Percentiles rank a stretch among this genome's conserved stretches.
Conservation (phyloP, 1,140 invertebrate species). For the Eumaeus atala region DNA sequence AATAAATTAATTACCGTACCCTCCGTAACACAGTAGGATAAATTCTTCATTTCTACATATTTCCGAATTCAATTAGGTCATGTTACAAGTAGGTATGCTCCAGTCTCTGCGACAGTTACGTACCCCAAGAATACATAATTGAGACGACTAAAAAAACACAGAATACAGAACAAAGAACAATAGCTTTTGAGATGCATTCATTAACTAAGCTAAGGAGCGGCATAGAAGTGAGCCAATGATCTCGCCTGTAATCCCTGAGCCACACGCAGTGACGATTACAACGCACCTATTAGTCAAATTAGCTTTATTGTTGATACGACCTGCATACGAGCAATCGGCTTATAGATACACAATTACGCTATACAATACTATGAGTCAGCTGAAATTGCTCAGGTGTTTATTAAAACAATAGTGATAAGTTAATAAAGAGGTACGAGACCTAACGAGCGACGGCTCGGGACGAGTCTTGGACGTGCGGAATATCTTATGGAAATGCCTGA, state of each 20-base stretch:
- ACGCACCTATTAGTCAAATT: slow-evolving; percentile 73
- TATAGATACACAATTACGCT: slow-evolving; percentile 63
- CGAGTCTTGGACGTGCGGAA: slow-evolving; percentile 37
- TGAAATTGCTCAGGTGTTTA: slow-evolving; percentile 64
- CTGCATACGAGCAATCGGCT: slow-evolving; percentile 62
- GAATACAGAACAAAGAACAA: slow-evolving; percentile 53
- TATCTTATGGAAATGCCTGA: slow-evolving; percentile 47
- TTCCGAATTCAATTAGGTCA: too few species aligned
- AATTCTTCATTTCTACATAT: too few species aligned
- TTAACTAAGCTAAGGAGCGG: slow-evolving; percentile 41
- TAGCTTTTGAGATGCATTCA: slow-evolving; percentile 51
- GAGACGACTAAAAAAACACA: slow-evolving; percentile 6
- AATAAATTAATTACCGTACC: slow-evolving; percentile 56
- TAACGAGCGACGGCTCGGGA: slow-evolving; percentile 38
- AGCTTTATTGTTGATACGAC: slow-evolving; percentile 65
- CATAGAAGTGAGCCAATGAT: slow-evolving; percentile 40
- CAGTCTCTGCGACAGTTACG: not conserved
- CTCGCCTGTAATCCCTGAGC: slow-evolving; percentile 62
- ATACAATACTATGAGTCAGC: slow-evolving; percentile 68
- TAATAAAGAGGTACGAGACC: slow-evolving; percentile 61
- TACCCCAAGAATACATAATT: slow-evolving; percentile 1
- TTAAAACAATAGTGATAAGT: slow-evolving; percentile 74
- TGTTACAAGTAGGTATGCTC: too few species aligned
- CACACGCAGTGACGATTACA: slow-evolving; percentile 71
- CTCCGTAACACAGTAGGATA: slow-evolving; percentile 15